Evolutionary conservation across 2,888 invertebrate species (phyloP), one percentile per base, ranked within the genome.

Genomic region (Ormyrus thymus): DNA sequence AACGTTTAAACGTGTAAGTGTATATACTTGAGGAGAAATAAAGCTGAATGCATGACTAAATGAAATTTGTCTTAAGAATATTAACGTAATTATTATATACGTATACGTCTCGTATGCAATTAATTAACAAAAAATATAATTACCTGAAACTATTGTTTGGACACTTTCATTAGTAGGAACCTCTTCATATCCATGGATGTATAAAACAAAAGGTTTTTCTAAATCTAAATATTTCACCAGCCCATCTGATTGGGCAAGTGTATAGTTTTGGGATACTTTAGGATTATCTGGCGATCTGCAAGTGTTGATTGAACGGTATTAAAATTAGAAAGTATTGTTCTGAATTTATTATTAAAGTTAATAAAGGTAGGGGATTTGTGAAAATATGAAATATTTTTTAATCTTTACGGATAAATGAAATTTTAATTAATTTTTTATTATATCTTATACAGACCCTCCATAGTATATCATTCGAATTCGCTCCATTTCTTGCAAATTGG

Each of bases 111-210:
- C 2, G 29, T 29, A 4, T 29, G 10, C 11, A 61, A 43, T 43
- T 29, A 13, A 43, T 53, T 51, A 7, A 53, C 3, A 3, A 15
- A n/a, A 46, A n/a, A 46, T n/a, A 61, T 15, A 46, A 4, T 68
- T 81, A 85, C 86, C 85, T 77, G 79, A 80, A 43, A 85, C 81
- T 3, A 85, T 45, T 0, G 84, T 85, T 71, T 69, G 82, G 13
- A 84, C 58, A 78, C 85, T 85, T 66, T 85, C 84, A 72, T 83
- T 82, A 0, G 68, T 13, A 2, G 83, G 83, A 81, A 81, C 76
- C 51, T 86, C 85, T 1, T 77, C 80, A 76, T 78, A 86, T 45
- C 86, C 86, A 51, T 84, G 85, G 72, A 84, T 76, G 68, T 86
- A 85, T n/a, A 86, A 66, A 46, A 83, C 82, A 29, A 81, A 76